Evolutionary conservation across 2,113 vertebrate species (phyloP).

Genomic region (Gadus chalcogrammus): DNA sequence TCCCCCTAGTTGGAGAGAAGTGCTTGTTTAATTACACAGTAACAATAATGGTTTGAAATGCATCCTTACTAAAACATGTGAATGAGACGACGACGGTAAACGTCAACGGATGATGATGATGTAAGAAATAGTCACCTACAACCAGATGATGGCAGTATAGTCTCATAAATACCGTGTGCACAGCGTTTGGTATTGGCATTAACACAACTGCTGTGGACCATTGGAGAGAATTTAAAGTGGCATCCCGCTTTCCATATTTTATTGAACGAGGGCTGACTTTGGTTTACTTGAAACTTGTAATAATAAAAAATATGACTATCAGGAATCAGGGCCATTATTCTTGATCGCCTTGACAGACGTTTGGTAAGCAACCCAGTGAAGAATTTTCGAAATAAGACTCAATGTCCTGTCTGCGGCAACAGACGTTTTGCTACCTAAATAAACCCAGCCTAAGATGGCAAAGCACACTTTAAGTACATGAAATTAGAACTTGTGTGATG

Average conservation of each 20-base stretch:
- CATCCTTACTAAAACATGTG: constrained; percentile 29
- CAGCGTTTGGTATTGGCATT: constrained; percentile 2
- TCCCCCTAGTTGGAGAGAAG: constrained; percentile 48
- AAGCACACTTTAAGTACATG: constrained; percentile 15
- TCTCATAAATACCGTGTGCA: not conserved
- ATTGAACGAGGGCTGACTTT: constrained; percentile 39
- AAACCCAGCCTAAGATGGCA: constrained; percentile 16
- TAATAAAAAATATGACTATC: too few relatives aligned
- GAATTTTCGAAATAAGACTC: too few relatives aligned
- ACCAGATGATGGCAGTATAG: constrained; percentile 65
- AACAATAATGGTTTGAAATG: constrained; percentile 19
- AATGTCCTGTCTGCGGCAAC: too few relatives aligned
- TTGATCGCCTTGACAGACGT: too few relatives aligned
- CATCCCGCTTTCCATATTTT: constrained; percentile 17
- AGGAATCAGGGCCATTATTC: too few relatives aligned
- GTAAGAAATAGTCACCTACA: constrained; percentile 6
- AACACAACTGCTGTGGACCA: constrained; percentile 16
- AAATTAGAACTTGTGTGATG: constrained; percentile 33
- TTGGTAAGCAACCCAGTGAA: too few relatives aligned
- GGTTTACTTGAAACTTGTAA: constrained; percentile 31
- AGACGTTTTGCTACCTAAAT: not conserved
- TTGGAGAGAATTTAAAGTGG: constrained; percentile 22
- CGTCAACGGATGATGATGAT: not conserved
- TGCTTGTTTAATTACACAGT: constrained; percentile 28
- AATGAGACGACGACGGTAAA: constrained; percentile 9